These are phyloP conservation scores for Channa argus DNA, from an alignment of 2,113 vertebrate genomes.

Conservation along the genomic window DNA sequence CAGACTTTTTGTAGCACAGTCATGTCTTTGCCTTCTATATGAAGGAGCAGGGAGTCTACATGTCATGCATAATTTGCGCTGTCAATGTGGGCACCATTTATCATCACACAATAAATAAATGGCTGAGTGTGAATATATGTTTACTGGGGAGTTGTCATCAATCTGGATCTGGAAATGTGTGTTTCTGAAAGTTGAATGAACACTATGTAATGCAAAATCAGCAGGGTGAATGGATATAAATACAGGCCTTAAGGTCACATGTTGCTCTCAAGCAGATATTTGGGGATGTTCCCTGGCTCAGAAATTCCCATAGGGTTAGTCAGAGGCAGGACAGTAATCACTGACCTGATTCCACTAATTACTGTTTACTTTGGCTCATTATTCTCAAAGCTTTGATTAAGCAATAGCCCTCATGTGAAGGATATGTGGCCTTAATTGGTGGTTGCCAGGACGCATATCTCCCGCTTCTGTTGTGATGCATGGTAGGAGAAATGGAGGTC, in stretches of 20 bases:
- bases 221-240: conserved; percentile 5
- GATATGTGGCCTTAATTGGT: conserved; percentile 65
- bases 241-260: neutral
- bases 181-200: neutral
- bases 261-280: conserved; percentile 33
- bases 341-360: conserved; percentile 63
- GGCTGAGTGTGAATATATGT: conserved; percentile 12
- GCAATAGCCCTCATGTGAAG: conserved; percentile 50
- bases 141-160: conserved; percentile 5
- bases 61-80: conserved; percentile 59
- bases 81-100: conserved; percentile 5
- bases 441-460: conserved; percentile 58
- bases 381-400: conserved; percentile 65
- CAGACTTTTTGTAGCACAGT: no score
- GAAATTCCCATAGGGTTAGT: conserved; percentile 6
- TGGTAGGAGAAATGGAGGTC: conserved; percentile 40
- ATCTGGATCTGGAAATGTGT: conserved; percentile 26
- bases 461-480: conserved; percentile 45
- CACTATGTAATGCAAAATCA: conserved; percentile 1
- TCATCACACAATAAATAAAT: conserved; percentile 37
- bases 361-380: conserved; percentile 69
- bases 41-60: neutral
- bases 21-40: no score
- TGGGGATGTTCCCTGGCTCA: conserved; percentile 3
- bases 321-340: conserved; percentile 49